Evolutionary conservation across 2,797 vertebrate genomes (phyloP).

Genomic region (Todus mexicanus): DNA sequence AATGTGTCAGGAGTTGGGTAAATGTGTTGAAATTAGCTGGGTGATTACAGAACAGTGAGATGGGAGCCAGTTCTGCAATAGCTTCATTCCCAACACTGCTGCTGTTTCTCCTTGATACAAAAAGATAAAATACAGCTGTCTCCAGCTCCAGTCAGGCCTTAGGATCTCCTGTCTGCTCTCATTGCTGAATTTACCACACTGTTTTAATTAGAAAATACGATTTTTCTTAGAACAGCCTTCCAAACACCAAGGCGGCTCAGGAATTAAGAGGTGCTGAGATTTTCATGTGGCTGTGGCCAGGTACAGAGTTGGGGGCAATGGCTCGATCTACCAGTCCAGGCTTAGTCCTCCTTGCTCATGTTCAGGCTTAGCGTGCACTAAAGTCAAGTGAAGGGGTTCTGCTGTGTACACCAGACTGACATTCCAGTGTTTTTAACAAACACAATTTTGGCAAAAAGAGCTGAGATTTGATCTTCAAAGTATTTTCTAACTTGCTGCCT

Average conservation of each 20-base stretch:
- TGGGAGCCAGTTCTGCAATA: neutral
- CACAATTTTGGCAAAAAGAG: neutral
- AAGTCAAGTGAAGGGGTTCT: neutral
- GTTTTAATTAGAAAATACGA: neutral
- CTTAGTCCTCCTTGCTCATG: neutral
- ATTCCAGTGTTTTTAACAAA: neutral
- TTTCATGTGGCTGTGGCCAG: neutral
- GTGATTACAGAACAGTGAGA: neutral
- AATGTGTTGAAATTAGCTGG: neutral
- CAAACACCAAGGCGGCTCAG: neutral
- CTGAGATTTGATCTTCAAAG: neutral
- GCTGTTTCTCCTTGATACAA: neutral
- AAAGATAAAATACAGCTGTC: neutral
- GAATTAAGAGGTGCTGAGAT: neutral
- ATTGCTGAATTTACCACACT: neutral
- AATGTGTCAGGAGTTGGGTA: neutral
- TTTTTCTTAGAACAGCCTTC: neutral
- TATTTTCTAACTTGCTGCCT: neutral
- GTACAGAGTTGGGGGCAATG: neutral
- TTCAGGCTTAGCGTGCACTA: neutral
- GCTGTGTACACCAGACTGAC: neutral
- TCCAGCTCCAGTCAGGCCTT: neutral
- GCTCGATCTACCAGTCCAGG: neutral
- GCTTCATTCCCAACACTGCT: neutral
- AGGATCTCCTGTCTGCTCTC: fast-evolving